These are phyloP conservation scores for Champsocephalus esox DNA, from an alignment of 2,797 vertebrate species.

Conservation along the genomic window DNA sequence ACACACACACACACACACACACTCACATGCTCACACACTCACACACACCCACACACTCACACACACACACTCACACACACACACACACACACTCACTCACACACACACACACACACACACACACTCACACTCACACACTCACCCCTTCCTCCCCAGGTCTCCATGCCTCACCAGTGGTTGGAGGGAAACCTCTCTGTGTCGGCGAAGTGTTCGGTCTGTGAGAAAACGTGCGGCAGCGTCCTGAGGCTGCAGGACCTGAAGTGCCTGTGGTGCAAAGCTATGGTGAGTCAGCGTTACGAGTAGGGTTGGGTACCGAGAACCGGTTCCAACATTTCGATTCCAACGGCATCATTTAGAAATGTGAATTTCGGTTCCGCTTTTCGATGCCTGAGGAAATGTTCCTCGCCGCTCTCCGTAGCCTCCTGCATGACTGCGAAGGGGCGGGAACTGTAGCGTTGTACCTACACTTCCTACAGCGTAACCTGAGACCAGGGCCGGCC, in stretches of 20 bases:
- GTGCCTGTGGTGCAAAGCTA: slow-evolving; percentile 97
- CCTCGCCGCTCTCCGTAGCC: no score
- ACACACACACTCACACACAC: background rate
- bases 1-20: background rate
- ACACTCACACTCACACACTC: background rate
- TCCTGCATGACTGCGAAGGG: no score
- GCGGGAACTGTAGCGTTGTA: no score
- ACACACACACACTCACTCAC: background rate
- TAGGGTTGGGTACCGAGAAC: no score
- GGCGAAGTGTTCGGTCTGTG: slow-evolving; percentile 93
- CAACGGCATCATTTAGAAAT: no score
- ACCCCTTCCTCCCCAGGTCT: slow-evolving; percentile 83
- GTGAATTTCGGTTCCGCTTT: no score
- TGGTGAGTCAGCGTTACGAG: slow-evolving; percentile 82
- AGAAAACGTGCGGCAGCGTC: slow-evolving; percentile 96
- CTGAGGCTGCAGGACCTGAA: slow-evolving; percentile 96
- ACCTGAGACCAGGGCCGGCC: no score
- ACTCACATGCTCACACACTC: background rate
- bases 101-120: background rate
- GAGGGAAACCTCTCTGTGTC: slow-evolving; percentile 97
- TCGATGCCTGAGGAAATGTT: no score
- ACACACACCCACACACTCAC: background rate
- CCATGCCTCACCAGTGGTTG: slow-evolving; percentile 98
- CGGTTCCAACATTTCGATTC: no score
- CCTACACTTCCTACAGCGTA: no score